Conservation (phyloP, 2,113 vertebrate species). For the Orycteropus afer region DNA sequence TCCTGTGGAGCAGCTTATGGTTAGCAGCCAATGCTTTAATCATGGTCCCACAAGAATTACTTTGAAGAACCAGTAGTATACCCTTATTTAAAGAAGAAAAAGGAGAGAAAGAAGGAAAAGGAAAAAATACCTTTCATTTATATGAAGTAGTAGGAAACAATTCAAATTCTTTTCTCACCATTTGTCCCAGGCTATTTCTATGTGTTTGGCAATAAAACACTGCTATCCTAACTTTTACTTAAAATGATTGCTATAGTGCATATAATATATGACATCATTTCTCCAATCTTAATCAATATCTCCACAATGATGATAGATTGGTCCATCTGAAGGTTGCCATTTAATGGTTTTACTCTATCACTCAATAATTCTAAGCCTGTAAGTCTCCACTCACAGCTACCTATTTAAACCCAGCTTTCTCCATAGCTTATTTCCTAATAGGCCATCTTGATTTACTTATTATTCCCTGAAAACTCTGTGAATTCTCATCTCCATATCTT, state of each 20-base stretch:
- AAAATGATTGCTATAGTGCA: slow-evolving; percentile 25
- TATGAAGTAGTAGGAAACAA: not conserved
- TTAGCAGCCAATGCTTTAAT: too few relatives aligned
- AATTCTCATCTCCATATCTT: not conserved
- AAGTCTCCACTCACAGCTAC: not conserved
- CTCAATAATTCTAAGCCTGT: slow-evolving; percentile 3
- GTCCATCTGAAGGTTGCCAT: slow-evolving; percentile 28
- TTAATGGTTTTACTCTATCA: slow-evolving; percentile 36
- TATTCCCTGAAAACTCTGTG: not conserved
- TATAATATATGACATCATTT: slow-evolving; percentile 38
- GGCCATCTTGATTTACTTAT: not conserved
- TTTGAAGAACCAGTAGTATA: not conserved
- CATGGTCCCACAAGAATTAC: too few relatives aligned
- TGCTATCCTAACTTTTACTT: slow-evolving; percentile 28
- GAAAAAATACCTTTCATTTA: not conserved
- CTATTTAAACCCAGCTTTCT: not conserved
- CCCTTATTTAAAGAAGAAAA: slow-evolving; percentile 21
- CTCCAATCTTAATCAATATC: slow-evolving; percentile 51
- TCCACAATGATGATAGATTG: slow-evolving; percentile 38
- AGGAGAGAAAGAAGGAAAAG: not conserved
- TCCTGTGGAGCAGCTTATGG: too few relatives aligned
- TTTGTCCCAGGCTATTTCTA: not conserved
- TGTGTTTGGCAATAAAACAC: not conserved
- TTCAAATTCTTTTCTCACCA: not conserved
- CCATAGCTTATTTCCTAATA: slow-evolving; percentile 5